Evolutionary conservation across 2,113 vertebrate species (phyloP).

Genomic region (Thinocorus orbignyianus): DNA sequence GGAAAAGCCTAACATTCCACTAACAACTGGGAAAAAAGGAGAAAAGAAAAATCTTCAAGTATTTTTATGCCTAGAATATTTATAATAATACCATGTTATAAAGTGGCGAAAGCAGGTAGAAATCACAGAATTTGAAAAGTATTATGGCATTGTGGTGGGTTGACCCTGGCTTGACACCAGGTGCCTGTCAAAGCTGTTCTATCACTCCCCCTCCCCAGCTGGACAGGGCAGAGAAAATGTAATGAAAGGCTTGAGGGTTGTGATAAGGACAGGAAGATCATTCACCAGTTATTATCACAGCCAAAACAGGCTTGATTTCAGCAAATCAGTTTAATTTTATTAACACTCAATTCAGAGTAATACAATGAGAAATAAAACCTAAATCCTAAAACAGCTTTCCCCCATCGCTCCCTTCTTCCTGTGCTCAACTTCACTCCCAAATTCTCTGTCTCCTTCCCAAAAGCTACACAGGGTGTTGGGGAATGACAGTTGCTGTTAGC

Average conservation of each 20-base stretch:
- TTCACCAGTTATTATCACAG: background rate
- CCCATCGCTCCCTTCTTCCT: background rate
- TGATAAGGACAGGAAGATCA: background rate
- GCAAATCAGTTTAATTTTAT: background rate
- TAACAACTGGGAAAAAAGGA: background rate
- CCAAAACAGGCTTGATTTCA: background rate
- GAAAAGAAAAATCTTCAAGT: background rate
- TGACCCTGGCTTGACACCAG: background rate
- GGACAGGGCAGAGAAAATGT: background rate
- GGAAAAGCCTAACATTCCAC: background rate
- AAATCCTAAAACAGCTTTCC: background rate
- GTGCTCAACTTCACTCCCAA: fast-evolving
- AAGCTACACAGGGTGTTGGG: fast-evolving
- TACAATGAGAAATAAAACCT: background rate
- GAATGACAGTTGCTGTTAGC: background rate
- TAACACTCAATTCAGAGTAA: background rate
- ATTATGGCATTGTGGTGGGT: background rate
- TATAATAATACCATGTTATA: background rate
- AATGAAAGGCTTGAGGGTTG: background rate
- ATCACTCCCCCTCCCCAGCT: background rate
- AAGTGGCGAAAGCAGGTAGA: background rate
- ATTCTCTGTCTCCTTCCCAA: background rate
- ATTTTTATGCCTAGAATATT: background rate
- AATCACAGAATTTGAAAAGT: background rate
- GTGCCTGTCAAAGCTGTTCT: background rate